Percentiles rank a stretch among this genome's conserved stretches.
phyloP scores from a whole-genome alignment of 2,888 invertebrate genomes.

The Caenorhabditis zanzibari region DNA sequence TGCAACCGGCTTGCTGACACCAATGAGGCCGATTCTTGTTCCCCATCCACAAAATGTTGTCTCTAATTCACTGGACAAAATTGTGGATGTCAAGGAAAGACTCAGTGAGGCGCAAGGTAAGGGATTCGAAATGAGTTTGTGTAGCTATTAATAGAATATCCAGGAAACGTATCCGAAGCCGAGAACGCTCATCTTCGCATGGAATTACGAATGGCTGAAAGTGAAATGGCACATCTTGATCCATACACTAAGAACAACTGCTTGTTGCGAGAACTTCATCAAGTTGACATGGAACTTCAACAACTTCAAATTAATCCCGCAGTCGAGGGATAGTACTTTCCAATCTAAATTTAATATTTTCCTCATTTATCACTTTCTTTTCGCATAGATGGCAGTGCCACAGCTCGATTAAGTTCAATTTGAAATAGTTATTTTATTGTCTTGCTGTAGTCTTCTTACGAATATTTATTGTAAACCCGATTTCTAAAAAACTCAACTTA shows the following conservation, averaged over 20 bases:
- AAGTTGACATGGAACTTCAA: conserved; percentile 75
- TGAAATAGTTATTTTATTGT: conserved; percentile 14
- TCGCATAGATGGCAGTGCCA: conserved; percentile 33
- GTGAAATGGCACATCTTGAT: conserved; percentile 80
- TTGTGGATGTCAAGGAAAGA: conserved; percentile 80
- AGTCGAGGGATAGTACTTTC: conserved; percentile 9
- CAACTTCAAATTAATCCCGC: conserved; percentile 65
- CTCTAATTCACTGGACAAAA: conserved; percentile 77
- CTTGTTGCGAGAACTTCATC: conserved; percentile 76
- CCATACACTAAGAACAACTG: conserved; percentile 79
- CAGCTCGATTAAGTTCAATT: conserved; percentile 7
- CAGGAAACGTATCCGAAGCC: conserved; percentile 64
- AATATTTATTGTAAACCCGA: conserved; percentile 5
- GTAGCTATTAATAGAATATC: background rate
- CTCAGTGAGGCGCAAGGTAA: conserved; percentile 74
- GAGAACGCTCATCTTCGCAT: conserved; percentile 74
- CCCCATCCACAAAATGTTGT: conserved; percentile 79
- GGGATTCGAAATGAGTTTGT: background rate
- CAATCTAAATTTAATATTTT: background rate
- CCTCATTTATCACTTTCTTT: conserved; percentile 12
- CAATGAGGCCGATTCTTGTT: conserved; percentile 60
- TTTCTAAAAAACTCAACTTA: no score
- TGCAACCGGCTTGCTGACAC: conserved; percentile 57
- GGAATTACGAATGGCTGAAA: conserved; percentile 78
- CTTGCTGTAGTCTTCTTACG: background rate